Evolutionary conservation across 2,113 vertebrate genomes (phyloP), one percentile per base, ranked within the genome.

Genomic region (Zeus faber): DNA sequence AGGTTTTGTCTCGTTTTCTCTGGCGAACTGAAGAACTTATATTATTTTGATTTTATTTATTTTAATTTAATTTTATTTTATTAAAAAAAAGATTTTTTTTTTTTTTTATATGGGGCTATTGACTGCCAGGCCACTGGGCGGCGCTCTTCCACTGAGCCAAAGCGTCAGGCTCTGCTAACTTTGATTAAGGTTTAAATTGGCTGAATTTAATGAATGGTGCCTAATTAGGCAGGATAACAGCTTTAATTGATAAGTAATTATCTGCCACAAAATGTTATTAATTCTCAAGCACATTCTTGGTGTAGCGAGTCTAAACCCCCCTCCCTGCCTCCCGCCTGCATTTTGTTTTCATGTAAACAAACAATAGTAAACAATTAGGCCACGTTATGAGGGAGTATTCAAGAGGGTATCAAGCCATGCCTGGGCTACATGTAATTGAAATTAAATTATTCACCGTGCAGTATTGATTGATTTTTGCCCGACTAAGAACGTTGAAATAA

Each of bases 141-240:
- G 90, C 89, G 90, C 90, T 91, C 82, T 74, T 54, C 49, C 80
- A 62, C 83, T 73, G 87, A 75, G 4, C 33, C 53, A 50, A 65
- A 39, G 58, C 62, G 74, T 67, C 84, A 82, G 81, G 79, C 82
- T 41, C 85, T 79, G 91, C 89, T 92, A 79, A 76, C 89, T 89
- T 93, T 95, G 93, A 96, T 95, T 95, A 95, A 93, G 81, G 91
- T 92, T 93, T 92, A 94, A 95, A 94, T 94, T 93, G 91, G 91
- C 90, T 92, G 93, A 90, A 93, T 94, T 94, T 95, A 95, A 95
- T 93, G 93, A 94, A 85, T 72, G 73, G 56, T 67, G 91, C 92
- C 92, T 94, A 95, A 97, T 95, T 94, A 95, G 91, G 89, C 92
- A 91, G 90, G 92, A 94, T 94, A 94, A 94, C 92, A 91, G 93